Evolutionary conservation across 2,888 invertebrate genomes (phyloP), one percentile per base, ranked within the genome.

Genomic region (Drosophila siamana): DNA sequence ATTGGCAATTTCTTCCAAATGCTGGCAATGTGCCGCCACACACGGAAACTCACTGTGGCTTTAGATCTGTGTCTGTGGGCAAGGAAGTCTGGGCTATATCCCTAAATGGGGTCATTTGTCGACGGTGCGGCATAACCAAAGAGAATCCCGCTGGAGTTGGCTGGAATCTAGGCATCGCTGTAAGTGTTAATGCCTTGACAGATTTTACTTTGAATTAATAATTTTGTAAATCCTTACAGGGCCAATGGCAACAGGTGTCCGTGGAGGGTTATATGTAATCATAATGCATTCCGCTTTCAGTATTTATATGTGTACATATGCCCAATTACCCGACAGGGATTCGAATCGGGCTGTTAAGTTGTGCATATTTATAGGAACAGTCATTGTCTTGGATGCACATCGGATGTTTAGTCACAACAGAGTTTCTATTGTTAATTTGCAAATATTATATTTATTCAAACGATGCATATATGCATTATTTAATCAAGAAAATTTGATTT

Each of bases 41-140:
- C 74, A 92, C 93, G 24, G 94, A 93, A 78, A 92, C 90, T 3
- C 89, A 88, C 43, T 84, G 91, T 33, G 94, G 94, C 16, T 96
- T 96, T 89, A 95, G 95, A 81, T 95, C 95, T 60, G 93, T 97
- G 1, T 95, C 96, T 7, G 95, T 95, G 33, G 95, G 95, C 46
- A 93, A 94, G 50, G 95, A 95, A 90, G 95, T 97, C 43, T 97
- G 97, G 97, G 96, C 95, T 0, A 93, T 96, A 46, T 94, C 96
- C 9, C 93, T 94, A 48, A 95, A 95, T 72, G 96, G 96, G 11
- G 93, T 94, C 19, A 92, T 96, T 48, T 94, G 95, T 70, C 94
- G 95, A 65, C 94, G 98, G 57, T 94, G 95, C 71, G 97, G 97
- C 15, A 95, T 97, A 36, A 95, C 96, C 9, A 91, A 93, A 44